Evolutionary conservation across 2,888 invertebrate species (phyloP), one percentile per base, ranked within the genome.

Genomic region (Amaurobius ferox): DNA sequence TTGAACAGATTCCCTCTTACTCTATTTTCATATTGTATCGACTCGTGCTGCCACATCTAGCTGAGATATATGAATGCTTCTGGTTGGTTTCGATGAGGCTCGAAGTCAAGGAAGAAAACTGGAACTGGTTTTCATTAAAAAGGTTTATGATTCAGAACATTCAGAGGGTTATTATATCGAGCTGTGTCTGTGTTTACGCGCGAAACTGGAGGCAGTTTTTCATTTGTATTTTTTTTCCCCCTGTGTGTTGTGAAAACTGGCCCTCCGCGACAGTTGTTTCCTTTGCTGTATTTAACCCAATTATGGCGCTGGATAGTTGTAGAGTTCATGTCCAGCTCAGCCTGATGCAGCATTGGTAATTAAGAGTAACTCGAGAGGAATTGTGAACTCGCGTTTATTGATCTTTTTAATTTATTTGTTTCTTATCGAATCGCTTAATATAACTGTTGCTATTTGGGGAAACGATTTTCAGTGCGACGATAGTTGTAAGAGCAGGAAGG

Each of bases 111-210:
- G 74, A 67, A 67, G 44, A 32, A 48, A 74, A 72, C 40, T 28
- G 28, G 74, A 74, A 72, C 72, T 72, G 72, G 72, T 74, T 74
- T 74, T 64, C 30, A 64, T 74, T 62, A 39, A 64, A 74, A 67
- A 32, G 48, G 55, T 77, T 61, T 78, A 68, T 61, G 68, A 78
- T 68, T 78, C 68, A 68, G 32, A 68, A 39, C 55, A 61, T 78
- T 78, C 40, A 35, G 28, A 55, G 55, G 61, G 62, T 78, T 78
- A 78, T 78, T 78, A 78, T 78, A 62, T 78, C 67, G 66, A n/a
- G 32, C 13, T 30, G 44, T 74, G 74, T 73, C 44, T 78, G 28
- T 70, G 28, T 70, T 70, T 32, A 28, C 70, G n/a, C n/a, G n/a
- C n/a, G 28, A 70, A 78, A 78, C 68, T 62, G 28, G 62, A 70